Base-by-base conservation (phyloP, 2,888 invertebrate genomes). In the Drosophila quinaria region DNA sequence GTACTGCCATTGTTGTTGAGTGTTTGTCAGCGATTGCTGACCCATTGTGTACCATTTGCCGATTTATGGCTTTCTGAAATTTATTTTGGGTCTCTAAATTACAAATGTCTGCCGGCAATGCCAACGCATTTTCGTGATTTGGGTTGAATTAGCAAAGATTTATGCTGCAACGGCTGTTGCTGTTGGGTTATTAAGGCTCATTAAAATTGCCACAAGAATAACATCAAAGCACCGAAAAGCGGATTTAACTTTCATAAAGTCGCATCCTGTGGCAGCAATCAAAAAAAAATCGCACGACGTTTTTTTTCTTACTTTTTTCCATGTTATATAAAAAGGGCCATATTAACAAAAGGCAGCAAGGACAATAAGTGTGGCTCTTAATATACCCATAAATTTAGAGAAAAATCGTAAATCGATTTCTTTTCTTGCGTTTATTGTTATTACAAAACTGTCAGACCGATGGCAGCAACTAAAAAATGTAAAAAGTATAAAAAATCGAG, bases 331-430 rank as follows among this genome's bases (percentile, higher is more conserved):
- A 37, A 39, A 65, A 61, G 73, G 54, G 63, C 39, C 44, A 49
- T 69, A 55, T 76, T 76, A 64, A 81, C 84, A 76, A 75, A 63
- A 51, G 64, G 64, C 42, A 22, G 44, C 50, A 62, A 56, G 63
- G 68, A 63, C 70, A 71, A 74, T 44, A 70, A 74, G 61, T 72
- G 80, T 58, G 74, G 49, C 50, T 74, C 75, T 73, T 85, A 76
- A 87, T 83, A 88, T 87, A 82, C 77, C 79, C 86, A 89, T 88
- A 88, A 88, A 88, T 89, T 86, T 75, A 67, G 74, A 79, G 72
- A 84, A 89, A 80, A 87, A 87, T 87, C 82, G 84, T 63, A 84
- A 89, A 89, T 88, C 89, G 87, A 89, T 88, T 85, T 68, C 72
- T 72, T 65, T 80, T 70, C 78, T 80, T 76, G 78, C 74, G 77